A percentile compares a stretch with the other conserved stretches of the same genome.
These are phyloP conservation scores for Rhopilema esculentum DNA, from an alignment of 30 jellyfish, hydroid and myxozoan species.

Conservation along the genomic window DNA sequence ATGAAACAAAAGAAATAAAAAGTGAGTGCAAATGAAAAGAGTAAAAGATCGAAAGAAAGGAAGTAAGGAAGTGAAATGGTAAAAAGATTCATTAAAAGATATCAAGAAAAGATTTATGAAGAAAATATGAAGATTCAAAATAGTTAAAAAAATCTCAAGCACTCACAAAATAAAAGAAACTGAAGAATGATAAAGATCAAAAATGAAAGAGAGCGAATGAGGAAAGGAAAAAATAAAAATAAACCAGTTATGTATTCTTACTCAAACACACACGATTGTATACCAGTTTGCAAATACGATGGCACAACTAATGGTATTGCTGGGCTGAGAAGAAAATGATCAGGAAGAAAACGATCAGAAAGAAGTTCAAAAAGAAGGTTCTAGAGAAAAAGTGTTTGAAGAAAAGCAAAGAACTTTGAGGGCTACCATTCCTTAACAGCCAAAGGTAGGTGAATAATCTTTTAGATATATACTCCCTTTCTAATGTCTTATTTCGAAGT, in stretches of 20 bases:
- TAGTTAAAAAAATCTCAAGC: background rate
- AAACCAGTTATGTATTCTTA: background rate
- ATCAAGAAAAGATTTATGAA: background rate
- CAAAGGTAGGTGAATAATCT: too few species aligned
- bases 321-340: too few species aligned
- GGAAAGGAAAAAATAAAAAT: background rate
- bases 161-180: background rate
- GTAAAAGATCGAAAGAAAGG: background rate
- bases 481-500: too few species aligned
- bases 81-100: background rate
- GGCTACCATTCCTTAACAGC: too few species aligned
- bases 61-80: background rate
- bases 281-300: background rate
- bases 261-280: background rate
- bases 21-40: background rate
- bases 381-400: too few species aligned
- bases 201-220: background rate
- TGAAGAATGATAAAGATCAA: background rate
- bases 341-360: background rate
- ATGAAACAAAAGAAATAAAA: background rate
- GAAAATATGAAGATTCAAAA: too few species aligned
- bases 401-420: too few species aligned
- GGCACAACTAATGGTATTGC: too few species aligned
- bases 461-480: too few species aligned
- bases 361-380: too few species aligned